Conservation (phyloP, 2,888 invertebrate genomes). For the Priocnemis perturbator region DNA sequence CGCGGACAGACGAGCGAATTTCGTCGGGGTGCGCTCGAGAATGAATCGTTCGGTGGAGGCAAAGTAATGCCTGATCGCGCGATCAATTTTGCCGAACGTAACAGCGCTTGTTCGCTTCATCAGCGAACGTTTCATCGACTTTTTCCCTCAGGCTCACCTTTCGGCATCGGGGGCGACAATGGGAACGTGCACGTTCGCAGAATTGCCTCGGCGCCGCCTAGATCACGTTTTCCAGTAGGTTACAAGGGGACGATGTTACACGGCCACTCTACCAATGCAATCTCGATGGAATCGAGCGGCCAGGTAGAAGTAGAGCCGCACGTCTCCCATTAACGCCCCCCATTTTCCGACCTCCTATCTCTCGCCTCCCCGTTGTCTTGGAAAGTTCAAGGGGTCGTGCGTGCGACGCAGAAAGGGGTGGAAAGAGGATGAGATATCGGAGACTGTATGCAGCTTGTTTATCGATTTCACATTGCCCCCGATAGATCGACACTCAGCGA, state of each 20-base stretch:
- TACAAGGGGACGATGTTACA: no score
- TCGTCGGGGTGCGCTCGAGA: no score
- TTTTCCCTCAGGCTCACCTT: no score
- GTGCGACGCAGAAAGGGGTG: not conserved
- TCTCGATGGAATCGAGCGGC: not conserved
- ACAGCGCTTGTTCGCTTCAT: no score
- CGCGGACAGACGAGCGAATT: no score
- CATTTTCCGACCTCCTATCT: not conserved
- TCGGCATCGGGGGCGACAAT: no score
- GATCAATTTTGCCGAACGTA: no score
- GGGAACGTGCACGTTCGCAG: not conserved
- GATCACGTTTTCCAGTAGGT: not conserved
- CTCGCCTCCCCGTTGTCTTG: slow-evolving; percentile 3
- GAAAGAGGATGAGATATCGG: not conserved
- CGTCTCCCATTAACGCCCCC: not conserved
- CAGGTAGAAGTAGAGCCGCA: not conserved
- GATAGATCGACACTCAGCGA: slow-evolving; percentile 16
- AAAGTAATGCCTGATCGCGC: no score
- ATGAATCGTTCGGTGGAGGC: no score
- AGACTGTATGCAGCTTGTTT: not conserved
- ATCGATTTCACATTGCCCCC: slow-evolving; percentile 21
- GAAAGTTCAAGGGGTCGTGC: slow-evolving; percentile 5
- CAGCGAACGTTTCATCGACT: no score
- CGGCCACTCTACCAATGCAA: no score
- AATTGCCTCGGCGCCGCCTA: slow-evolving; percentile 4